Evolutionary conservation across 23 tunicate species (phyloP), one percentile per base, ranked within the genome.

Genomic region (Styela plicata): DNA sequence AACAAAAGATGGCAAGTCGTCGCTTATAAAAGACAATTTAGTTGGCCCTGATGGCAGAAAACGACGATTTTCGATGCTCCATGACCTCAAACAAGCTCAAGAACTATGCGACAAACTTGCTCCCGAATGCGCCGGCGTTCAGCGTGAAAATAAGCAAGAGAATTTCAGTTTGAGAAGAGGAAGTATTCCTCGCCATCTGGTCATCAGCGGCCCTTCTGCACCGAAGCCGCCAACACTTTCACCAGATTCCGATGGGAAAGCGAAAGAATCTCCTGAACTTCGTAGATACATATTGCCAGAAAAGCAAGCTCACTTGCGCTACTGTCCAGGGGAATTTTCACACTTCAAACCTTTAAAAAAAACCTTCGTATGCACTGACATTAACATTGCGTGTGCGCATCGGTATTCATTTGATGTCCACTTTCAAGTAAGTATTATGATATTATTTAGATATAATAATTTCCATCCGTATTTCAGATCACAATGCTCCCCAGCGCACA

Each of bases 391-490:
- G 20, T 73, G 80, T 26, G 71, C 87, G 32, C 88, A 89, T 75
- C 73, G 63, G 5, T 89, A 84, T 76, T 57, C 85, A 32, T 84
- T 89, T 44, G 85, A 84, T 44, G 83, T 84, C 24, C 85, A 84
- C 29, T 89, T 84, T 80, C 18, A 85, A 30, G 94, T 89, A 73
- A 89, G 94, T 89, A 44, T n/a, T n/a, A n/a, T n/a, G n/a, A n/a
- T n/a, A n/a, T n/a, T n/a, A n/a, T n/a, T n/a, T n/a, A n/a, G n/a
- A n/a, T n/a, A n/a, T n/a, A n/a, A n/a, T n/a, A n/a, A n/a, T n/a
- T n/a, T n/a, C n/a, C n/a, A n/a, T 23, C 65, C 65, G 0, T 62
- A 23, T 23, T 57, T 57, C 19, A 57, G 64, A 18, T 62, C 21
- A 22, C 0, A 62, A 62, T n/a, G n/a, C n/a, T n/a, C n/a, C n/a